Conservation (phyloP, 1,140 invertebrate species). For the Diorhabda elongata region DNA sequence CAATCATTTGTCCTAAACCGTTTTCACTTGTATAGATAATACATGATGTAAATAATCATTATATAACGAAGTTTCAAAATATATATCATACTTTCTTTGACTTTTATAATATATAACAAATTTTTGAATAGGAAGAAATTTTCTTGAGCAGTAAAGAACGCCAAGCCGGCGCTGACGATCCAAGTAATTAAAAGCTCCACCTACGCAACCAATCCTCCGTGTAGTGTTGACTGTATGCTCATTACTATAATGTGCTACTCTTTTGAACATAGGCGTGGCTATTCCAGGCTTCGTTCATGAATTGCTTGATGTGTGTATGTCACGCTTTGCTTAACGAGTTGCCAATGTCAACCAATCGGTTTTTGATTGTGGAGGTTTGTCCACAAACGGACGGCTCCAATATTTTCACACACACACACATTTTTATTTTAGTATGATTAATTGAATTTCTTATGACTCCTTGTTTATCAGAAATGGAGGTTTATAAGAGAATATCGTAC, state of each 20-base stretch:
- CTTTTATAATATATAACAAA: too few species aligned
- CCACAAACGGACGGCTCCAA: constrained; percentile 1
- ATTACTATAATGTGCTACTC: constrained; percentile 38
- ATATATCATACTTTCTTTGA: too few species aligned
- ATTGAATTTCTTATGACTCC: neutral
- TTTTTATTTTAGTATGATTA: neutral
- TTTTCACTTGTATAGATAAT: too few species aligned
- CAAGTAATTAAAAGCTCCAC: constrained; percentile 40
- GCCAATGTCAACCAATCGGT: constrained; percentile 30
- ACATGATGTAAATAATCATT: too few species aligned
- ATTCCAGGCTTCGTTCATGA: constrained; percentile 17
- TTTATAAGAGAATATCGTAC: neutral
- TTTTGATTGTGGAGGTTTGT: constrained; percentile 30
- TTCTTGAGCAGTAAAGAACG: too few species aligned
- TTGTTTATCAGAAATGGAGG: neutral
- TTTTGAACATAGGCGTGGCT: constrained; percentile 33
- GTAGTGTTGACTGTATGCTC: constrained; percentile 20
- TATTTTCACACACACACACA: neutral
- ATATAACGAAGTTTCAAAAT: too few species aligned
- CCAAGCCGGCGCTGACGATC: constrained; percentile 17
- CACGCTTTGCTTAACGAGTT: constrained; percentile 31
- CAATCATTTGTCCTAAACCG: too few species aligned
- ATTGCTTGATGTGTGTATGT: constrained; percentile 33
- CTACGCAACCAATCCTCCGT: constrained; percentile 32
- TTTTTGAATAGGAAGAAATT: too few species aligned